These are phyloP conservation scores for Toxotes jaculatrix DNA, from an alignment of 2,113 vertebrate genomes.

Conservation along the genomic window DNA sequence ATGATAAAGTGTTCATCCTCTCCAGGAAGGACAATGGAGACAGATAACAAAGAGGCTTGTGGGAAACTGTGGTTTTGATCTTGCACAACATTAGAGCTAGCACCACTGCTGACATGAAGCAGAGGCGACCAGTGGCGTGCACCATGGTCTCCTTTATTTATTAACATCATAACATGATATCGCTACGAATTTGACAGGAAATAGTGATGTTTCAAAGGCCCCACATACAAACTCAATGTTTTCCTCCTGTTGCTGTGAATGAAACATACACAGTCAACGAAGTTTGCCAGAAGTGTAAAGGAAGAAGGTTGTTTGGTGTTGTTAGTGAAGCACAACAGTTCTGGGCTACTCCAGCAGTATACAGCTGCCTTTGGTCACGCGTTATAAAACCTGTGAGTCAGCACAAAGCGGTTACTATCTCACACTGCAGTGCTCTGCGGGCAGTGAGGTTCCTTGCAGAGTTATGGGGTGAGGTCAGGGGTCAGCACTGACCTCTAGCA, in stretches of 20 bases:
- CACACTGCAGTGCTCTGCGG: conserved; percentile 22
- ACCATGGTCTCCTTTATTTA: not conserved
- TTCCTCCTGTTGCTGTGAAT: not conserved
- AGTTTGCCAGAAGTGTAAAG: not conserved
- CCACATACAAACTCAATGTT: not conserved
- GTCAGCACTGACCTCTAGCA: conserved; percentile 41
- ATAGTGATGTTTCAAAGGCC: not conserved
- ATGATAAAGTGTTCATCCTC: too few species aligned
- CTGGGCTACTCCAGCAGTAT: conserved; percentile 6
- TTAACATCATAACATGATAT: not conserved
- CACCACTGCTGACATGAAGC: not conserved
- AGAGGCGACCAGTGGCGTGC: too few species aligned
- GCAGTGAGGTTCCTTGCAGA: conserved; percentile 48
- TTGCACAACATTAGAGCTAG: not conserved
- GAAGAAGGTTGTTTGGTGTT: not conserved
- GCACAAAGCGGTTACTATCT: conserved; percentile 37
- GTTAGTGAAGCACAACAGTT: conserved; percentile 19
- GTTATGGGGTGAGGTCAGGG: conserved; percentile 62
- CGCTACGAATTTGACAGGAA: not conserved
- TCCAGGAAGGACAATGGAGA: not conserved
- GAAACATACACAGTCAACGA: conserved; percentile 1
- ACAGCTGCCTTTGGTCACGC: conserved; percentile 48
- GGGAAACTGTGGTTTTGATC: not conserved
- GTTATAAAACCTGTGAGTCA: conserved; percentile 52
- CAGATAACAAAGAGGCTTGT: not conserved